Base-by-base conservation (phyloP, 2,113 vertebrate genomes). In the Onychostoma macrolepis region DNA sequence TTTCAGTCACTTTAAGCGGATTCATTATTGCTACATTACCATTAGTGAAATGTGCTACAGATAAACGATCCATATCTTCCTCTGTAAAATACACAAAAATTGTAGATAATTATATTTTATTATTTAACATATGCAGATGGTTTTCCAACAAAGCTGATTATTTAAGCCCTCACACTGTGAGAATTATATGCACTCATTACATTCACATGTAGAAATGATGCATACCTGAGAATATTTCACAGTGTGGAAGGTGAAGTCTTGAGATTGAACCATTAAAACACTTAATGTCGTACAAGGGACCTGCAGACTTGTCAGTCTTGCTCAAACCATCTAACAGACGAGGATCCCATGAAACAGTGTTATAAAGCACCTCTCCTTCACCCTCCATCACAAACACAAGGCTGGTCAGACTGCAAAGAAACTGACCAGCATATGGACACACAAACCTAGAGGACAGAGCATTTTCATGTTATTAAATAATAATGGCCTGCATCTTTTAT, bases 221-320 rank as follows among this genome's bases (percentile, higher is more conserved):
- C 85, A 80, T 78, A 92, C 89, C 89, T 79, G 80, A 48, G 43
- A n/a, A 3, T 7, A 81, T 50, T 83, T 89, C 89, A 75, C 91
- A 92, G 90, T 92, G 91, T 74, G 91, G 92, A 50, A 93, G 50
- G 43, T 89, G 86, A 24, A 93, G 86, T 80, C 89, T 77, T 67
- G 28, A 3, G 21, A 91, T 21, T 38, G 86, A 84, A 43, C 80
- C 77, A 74, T 61, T 61, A 50, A 38, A 24, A 75, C 90, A 89
- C 2, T 80, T 1, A 1, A 91, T 89, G 78, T 71, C 15, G 41
- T 86, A 90, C 82, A 91, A 87, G 3, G 87, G 90, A 7, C 91
- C 91, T 48, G 87, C 89, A 28, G 86, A 72, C 19, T 53, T n/a
- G n/a, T n/a, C n/a, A n/a, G n/a, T n/a, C n/a, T 86, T 65, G 2